Base-by-base conservation (phyloP, 2,797 vertebrate species). In the Crocidura indochinensis region DNA sequence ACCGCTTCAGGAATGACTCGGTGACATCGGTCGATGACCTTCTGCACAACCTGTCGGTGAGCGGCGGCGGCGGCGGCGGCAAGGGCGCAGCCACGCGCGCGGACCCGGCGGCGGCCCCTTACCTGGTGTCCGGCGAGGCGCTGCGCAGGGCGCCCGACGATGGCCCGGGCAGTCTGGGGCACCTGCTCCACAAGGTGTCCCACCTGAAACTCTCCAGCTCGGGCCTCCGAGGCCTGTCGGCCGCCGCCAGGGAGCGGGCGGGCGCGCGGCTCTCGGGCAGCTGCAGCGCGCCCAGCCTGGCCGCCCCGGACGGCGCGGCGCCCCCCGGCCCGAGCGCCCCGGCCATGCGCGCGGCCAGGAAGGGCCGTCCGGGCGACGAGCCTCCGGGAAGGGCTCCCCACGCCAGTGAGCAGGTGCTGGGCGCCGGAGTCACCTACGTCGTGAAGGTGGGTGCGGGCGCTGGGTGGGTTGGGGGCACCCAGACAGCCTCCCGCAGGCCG, bases 1-100 rank as follows among this genome's bases (percentile, higher is more conserved):
- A 99, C 98, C 99, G 99, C 98, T 99, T 99, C 99, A 99, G 99
- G 98, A 99, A 99, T 98, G 99, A 99, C 98, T 99, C 99, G 95
- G 99, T 99, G 98, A 99, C 99, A 96, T 99, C 99, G 95, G 98
- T 99, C 97, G 99, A 99, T 98, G 99, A 99, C 98, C 98, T 99
- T 98, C 98, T 99, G 97, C 99, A 99, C 98, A 99, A 98, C 98
- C 98, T 99, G 98, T 98, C 99, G 98, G 99, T 99, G 98, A 99
- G 99, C 98, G 88, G 94, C 83, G 64, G 95, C 72, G 71, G n/a
- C n/a, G n/a, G 94, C 82, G 64, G 95, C 72, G 71, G 95, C 95
- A 99, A 99, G 98, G 98, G 99, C 98, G 98, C 99, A 96, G 98
- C 98, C 94, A 98, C 97, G 98, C 97, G 98, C 94, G 97, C 98